Conservation (phyloP, 2,113 vertebrate genomes). For the Chiloscyllium plagiosum region DNA sequence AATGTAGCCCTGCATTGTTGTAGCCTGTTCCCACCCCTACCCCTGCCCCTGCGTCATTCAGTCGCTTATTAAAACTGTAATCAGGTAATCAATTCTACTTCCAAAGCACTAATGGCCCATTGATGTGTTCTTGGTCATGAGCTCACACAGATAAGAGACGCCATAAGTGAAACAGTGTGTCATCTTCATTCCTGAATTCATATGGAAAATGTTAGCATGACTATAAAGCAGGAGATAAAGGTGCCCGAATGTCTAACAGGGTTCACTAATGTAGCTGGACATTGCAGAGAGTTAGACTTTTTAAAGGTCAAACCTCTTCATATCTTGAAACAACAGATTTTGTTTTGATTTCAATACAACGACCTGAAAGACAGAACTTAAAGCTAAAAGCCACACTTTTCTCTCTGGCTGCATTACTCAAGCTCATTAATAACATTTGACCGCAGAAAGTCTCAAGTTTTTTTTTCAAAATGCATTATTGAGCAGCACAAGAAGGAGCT, state of each 20-base stretch:
- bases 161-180: not conserved
- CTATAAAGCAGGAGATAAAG: not conserved
- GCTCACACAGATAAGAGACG: not conserved
- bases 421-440: not conserved
- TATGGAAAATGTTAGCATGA: not conserved
- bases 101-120: not conserved
- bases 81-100: not conserved
- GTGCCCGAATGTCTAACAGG: not conserved
- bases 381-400: not conserved
- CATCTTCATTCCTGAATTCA: not conserved
- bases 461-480: not conserved
- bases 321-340: not conserved
- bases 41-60: not conserved
- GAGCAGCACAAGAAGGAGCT: not conserved
- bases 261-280: not conserved
- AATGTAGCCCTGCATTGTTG: not conserved
- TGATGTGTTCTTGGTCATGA: conserved; percentile 7
- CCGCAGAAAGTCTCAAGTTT: not conserved
- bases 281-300: not conserved
- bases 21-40: not conserved
- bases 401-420: not conserved
- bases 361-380: not conserved
- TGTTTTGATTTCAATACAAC: not conserved
- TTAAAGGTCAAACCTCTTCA: not conserved
- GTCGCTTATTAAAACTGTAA: conserved; percentile 26